A percentile compares a stretch with the other conserved stretches of the same genome.
phyloP scores from a whole-genome alignment of 2,888 invertebrate species.

The Linyphia triangularis region DNA sequence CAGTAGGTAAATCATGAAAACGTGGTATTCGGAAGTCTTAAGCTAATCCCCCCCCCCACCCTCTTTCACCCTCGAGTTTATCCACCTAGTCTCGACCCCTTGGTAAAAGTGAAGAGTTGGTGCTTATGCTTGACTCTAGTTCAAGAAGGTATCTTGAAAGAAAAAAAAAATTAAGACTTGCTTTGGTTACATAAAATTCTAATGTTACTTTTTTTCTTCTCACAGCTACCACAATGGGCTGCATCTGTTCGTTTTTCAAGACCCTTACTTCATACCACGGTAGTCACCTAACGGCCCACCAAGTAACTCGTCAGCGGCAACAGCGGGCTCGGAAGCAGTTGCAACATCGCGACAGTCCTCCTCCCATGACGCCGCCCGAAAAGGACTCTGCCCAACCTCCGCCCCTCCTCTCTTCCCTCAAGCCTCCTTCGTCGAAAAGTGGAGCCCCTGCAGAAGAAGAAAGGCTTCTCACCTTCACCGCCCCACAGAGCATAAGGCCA shows the following conservation, averaged over 20 bases:
- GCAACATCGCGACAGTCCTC: constrained; percentile 45
- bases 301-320: constrained; percentile 76
- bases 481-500: too few species aligned
- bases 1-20: too few species aligned
- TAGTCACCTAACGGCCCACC: constrained; percentile 76
- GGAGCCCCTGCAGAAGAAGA: constrained; percentile 54
- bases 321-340: constrained; percentile 71
- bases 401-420: constrained; percentile 12
- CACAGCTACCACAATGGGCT: constrained; percentile 73
- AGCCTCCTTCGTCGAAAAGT: not conserved
- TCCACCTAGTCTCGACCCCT: too few species aligned
- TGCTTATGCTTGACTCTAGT: too few species aligned
- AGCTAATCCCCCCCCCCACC: too few species aligned
- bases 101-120: too few species aligned
- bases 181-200: too few species aligned
- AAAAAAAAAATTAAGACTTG: too few species aligned
- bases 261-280: constrained; percentile 77
- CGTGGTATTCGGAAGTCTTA: too few species aligned
- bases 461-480: constrained; percentile 56
- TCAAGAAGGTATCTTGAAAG: too few species aligned
- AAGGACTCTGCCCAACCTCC: constrained; percentile 9
- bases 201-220: not conserved
- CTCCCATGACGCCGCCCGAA: constrained; percentile 55
- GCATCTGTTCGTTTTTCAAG: constrained; percentile 76
- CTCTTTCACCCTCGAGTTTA: too few species aligned